phyloP scores from a whole-genome alignment of 2,888 invertebrate genomes.

The Meghimatium bilineatum region DNA sequence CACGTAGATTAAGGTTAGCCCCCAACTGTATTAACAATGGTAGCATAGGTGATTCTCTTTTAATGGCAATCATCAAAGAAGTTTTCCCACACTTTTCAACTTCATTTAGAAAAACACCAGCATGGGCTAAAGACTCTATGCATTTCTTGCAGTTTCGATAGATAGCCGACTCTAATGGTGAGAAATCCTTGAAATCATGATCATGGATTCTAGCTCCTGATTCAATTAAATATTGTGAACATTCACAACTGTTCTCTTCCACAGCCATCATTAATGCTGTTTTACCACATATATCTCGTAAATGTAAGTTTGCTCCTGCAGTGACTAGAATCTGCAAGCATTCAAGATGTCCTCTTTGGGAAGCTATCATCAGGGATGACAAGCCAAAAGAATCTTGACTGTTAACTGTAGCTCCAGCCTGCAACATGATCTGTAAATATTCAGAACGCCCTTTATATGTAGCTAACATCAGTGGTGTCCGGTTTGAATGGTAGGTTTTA shows the following conservation, averaged over 20 bases:
- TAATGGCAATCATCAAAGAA: background rate
- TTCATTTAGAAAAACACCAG: slow-evolving; percentile 1
- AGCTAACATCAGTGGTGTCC: slow-evolving; percentile 30
- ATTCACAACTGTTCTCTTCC: slow-evolving; percentile 9
- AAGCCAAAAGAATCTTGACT: slow-evolving; percentile 26
- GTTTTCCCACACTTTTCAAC: background rate
- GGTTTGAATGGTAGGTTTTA: background rate
- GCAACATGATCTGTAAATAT: background rate
- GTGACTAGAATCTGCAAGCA: background rate
- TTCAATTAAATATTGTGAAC: slow-evolving; percentile 9
- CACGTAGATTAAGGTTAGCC: slow-evolving; percentile 5
- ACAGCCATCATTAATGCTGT: slow-evolving; percentile 26
- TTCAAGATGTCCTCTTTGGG: slow-evolving; percentile 12
- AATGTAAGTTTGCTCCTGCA: background rate
- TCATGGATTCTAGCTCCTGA: background rate
- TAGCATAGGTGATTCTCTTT: background rate
- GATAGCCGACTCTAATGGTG: slow-evolving; percentile 6
- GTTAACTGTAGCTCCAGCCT: slow-evolving; percentile 25
- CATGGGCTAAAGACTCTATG: background rate
- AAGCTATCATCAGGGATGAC: slow-evolving; percentile 30
- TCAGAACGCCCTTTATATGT: background rate
- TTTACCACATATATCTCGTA: slow-evolving; percentile 19
- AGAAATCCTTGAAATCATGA: background rate
- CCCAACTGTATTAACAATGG: background rate
- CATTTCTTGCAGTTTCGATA: background rate